Evolutionary conservation across 92 coral and sea anemone genomes (phyloP), one percentile per base, ranked within the genome.

Genomic region (Epizoanthus illoricatus): DNA sequence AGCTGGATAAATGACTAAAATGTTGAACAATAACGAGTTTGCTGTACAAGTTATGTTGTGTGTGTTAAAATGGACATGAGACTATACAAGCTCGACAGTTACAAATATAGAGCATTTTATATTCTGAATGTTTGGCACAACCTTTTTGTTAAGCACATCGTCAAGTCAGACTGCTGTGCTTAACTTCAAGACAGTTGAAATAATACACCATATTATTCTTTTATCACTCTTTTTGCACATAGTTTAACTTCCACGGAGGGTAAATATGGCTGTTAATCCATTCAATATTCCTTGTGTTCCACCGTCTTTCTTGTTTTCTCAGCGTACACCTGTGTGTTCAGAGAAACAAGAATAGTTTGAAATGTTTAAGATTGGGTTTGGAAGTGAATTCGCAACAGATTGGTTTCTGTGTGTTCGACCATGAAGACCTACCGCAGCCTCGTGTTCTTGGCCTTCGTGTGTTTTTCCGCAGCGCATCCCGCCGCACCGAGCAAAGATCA

Each of bases 281-380:
- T 23, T 19, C 24, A 21, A 11, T 67, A 20, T 36, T 7, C 15
- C 41, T 67, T 23, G 41, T 55, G 15, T 19, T 73, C n/a, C 36
- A 23, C 17, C 23, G 4, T 10, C 33, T 73, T 24, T 0, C 9
- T 73, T 73, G 45, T 73, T 54, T 52, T 55, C 16, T 73, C 79
- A 73, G 79, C 56, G 13, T 21, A 12, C 62, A 73, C 63, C 78
- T 73, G 79, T 73, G 79, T 52, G 24, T 73, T 24, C 62, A 1
- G 62, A 73, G 5, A 17, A 55, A 55, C 56, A 19, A 24, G 56
- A 45, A 68, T 3, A 36, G 40, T 68, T 68, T 16, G 40, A 12
- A 23, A 41, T n/a, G 65, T 24, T 73, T 28, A 73, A 73, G 64
- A 73, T 55, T 55, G 4, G 12, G 15, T 15, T 39, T 55, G 5